Conservation (phyloP, 2,113 vertebrate species). For the Heloderma charlesbogerti region DNA sequence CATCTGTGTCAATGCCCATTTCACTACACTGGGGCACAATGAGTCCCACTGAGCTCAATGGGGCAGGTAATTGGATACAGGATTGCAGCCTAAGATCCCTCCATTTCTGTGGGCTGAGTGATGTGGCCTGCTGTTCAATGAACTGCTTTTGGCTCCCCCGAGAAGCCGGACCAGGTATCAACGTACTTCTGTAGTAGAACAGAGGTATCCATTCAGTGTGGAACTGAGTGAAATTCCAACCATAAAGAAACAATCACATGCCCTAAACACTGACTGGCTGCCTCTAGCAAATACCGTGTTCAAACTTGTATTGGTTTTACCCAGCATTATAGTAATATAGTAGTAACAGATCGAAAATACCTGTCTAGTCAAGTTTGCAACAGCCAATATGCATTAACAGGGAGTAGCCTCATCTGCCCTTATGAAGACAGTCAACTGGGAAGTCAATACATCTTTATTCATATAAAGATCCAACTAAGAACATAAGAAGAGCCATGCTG, state of each 20-base stretch:
- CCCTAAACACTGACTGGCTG: neutral
- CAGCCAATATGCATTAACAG: conserved; percentile 1
- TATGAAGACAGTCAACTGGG: conserved; percentile 7
- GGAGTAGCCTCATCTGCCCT: rapidly evolving
- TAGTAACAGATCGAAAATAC: conserved; percentile 51
- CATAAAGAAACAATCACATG: neutral
- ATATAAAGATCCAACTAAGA: neutral
- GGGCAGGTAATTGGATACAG: neutral
- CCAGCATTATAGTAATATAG: conserved; percentile 23
- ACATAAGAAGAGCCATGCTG: too few relatives aligned
- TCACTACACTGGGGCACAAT: neutral
- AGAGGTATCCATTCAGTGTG: neutral
- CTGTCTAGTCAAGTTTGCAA: conserved; percentile 59
- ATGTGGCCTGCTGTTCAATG: neutral
- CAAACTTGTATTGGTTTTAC: conserved; percentile 23
- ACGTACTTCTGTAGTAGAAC: neutral
- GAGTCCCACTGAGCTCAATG: neutral
- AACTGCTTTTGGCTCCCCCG: neutral
- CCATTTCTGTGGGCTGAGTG: neutral
- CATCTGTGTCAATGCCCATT: neutral
- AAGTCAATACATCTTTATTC: neutral
- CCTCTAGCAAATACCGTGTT: conserved; percentile 22
- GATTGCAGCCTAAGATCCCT: neutral
- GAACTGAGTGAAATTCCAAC: neutral
- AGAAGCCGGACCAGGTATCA: neutral